Evolutionary conservation across 2,888 invertebrate species (phyloP), one percentile per base, ranked within the genome.

Genomic region (Spisula subtruncata): DNA sequence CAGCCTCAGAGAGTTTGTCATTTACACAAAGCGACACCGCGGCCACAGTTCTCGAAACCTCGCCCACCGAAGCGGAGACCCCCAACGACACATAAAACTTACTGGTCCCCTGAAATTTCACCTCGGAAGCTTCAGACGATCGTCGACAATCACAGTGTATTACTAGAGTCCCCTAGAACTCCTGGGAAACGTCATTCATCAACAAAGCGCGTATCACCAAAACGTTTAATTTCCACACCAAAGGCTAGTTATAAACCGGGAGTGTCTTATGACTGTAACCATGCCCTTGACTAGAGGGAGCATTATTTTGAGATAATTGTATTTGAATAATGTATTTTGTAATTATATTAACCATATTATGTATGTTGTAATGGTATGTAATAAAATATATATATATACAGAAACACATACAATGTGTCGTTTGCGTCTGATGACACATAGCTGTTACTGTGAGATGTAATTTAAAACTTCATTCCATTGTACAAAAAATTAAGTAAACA

Each of bases 251-350:
- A 89, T 71, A 89, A 75, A 82, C 48, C 83, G 25, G 89, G 91
- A 2, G 83, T 83, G 35, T 91, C 89, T 0, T 86, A 85, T 29
- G 86, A 81, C 18, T 91, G 89, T 60, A 88, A 91, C 41, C 91
- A 91, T 35, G 89, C 83, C 46, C 71, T 83, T 41, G 46, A 88
- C 60, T 81, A 81, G 79, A 25, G 46, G 18, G 20, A 12, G 35
- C 12, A 51, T 16, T 51, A 16, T 51, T 51, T 51, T 12, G 51
- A 16, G 51, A 16, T 12, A 14, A 51, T 51, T 51, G 16, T 51
- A 51, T 12, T 51, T 51, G 14, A 51, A 16, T 41, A 51, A 1
- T 51, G 6, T 51, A 8, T 51, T 41, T 51, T 51, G 51, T 51
- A 51, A 51, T 51, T 51, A 16, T 12, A 51, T 51, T 14, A 51